Conservation (phyloP, 2,888 invertebrate species). For the Epistrophe eligans region DNA sequence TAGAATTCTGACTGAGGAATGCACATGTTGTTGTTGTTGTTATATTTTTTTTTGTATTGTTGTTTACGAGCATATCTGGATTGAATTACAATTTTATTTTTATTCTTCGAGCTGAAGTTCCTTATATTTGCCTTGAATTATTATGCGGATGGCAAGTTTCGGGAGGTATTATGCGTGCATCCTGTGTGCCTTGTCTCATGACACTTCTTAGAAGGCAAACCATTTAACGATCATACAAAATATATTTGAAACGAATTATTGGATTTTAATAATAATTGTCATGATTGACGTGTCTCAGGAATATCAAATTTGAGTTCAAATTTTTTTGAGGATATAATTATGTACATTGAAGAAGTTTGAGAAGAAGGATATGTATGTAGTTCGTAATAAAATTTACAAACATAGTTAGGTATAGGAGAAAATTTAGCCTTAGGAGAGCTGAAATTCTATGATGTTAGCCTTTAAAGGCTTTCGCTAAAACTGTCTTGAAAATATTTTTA, state of each 20-base stretch:
- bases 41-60: constrained; percentile 6
- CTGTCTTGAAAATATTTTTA: too few species aligned
- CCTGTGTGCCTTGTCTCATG: constrained; percentile 45
- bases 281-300: constrained; percentile 10
- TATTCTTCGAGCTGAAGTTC: constrained; percentile 17
- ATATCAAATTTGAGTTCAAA: constrained; percentile 28
- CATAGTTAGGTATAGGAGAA: neutral
- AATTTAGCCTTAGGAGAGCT: too few species aligned
- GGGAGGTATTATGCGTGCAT: constrained; percentile 35
- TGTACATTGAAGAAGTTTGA: neutral
- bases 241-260: constrained; percentile 23
- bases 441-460: too few species aligned
- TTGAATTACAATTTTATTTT: constrained; percentile 66
- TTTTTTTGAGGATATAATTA: neutral
- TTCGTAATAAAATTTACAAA: too few species aligned
- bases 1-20: constrained; percentile 66
- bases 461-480: too few species aligned
- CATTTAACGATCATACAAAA: constrained; percentile 12
- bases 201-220: constrained; percentile 41
- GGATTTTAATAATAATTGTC: constrained; percentile 16
- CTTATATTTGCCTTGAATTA: constrained; percentile 38
- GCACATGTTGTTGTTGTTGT: neutral
- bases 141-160: constrained; percentile 70
- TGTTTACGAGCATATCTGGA: constrained; percentile 58
- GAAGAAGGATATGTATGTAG: neutral